Evolutionary conservation across 1,140 invertebrate genomes (phyloP), one percentile per base, ranked within the genome.

Genomic region (Scaptomyza montana): DNA sequence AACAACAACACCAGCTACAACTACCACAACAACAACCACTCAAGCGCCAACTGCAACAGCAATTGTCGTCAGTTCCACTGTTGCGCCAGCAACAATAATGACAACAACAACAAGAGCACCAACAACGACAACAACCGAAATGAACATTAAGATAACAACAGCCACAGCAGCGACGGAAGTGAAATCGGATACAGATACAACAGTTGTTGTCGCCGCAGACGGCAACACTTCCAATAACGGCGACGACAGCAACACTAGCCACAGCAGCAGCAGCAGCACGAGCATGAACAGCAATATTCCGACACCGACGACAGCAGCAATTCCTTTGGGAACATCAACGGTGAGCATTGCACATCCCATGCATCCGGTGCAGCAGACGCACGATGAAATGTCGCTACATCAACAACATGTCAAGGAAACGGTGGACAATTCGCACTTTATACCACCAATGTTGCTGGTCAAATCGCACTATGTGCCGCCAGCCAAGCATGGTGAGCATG

Each of bases 401-500:
- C 33, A 61, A 45, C 63, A 59, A 10, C 80, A 92, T 51, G 55
- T 82, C 16, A 91, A 91, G 45, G 91, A 92, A 62, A 79, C 87
- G 5, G 71, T 71, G 7, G 89, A 91, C 62, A 92, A 87, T 41
- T 89, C 90, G 12, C 91, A 91, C 57, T 92, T 92, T n/a, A 92
- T 92, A 57, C 91, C 91, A 19, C 91, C 91, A 8, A 92, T 92
- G 91, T 28, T 92, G 49, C 62, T 92, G 64, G 91, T 92, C 5
- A 91, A 92, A 53, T 89, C 91, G 19, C 86, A 92, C 64, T 92
- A 92, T 77, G 80, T 91, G 47, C 89, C 90, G 25, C 89, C 85
- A 3, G 36, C 74, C 13, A 89, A 87, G 28, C 81, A 89, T 49
- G 80, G 47, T 12, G 71, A 70, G 21, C 73, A 77, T 28, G 62